Conservation (phyloP, 2,113 vertebrate species). For the Oostethus manadensis region DNA sequence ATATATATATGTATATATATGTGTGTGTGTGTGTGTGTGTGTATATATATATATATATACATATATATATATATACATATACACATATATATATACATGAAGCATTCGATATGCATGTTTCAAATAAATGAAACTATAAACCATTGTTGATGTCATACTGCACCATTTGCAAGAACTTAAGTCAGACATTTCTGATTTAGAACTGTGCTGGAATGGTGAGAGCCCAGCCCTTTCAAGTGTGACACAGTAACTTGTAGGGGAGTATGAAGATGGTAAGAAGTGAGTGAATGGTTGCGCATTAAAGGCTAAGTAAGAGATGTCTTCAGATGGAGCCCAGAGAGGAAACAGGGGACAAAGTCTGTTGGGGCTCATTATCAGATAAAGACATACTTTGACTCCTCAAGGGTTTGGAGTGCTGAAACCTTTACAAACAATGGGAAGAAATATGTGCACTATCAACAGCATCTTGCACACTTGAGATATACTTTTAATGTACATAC, state of each 20-base stretch:
- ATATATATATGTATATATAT: too few species aligned
- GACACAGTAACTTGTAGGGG: conserved; percentile 16
- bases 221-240: conserved; percentile 11
- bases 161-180: background rate
- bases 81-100: too few species aligned
- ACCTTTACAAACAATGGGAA: conserved; percentile 11
- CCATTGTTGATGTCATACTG: background rate
- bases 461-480: background rate
- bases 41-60: too few species aligned
- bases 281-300: conserved; percentile 36
- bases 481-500: background rate
- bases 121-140: too few species aligned
- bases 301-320: conserved; percentile 26
- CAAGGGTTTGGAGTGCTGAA: conserved; percentile 17
- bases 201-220: conserved; percentile 2
- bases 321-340: conserved; percentile 25
- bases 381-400: conserved; percentile 45
- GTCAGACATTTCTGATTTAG: conserved; percentile 10
- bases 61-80: too few species aligned
- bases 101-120: too few species aligned
- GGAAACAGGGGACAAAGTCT: conserved; percentile 48
- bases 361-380: conserved; percentile 72
- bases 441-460: conserved; percentile 7
- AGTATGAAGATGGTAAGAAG: conserved; percentile 17
- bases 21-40: too few species aligned